These are phyloP conservation scores for Xyrichtys novacula DNA, from an alignment of 2,797 vertebrate species.

Conservation along the genomic window DNA sequence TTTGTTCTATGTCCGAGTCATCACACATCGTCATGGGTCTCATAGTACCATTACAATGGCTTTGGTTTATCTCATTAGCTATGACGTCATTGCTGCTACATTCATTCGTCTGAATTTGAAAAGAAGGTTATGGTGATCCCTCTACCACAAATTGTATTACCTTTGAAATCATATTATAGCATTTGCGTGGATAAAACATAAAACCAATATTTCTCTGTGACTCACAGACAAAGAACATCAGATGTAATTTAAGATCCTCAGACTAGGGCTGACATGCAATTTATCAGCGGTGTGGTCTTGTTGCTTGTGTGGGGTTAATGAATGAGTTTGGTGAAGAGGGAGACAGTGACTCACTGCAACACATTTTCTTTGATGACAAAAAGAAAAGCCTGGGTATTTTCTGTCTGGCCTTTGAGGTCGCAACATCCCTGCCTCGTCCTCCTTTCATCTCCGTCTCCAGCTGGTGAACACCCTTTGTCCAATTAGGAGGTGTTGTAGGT, in stretches of 20 bases:
- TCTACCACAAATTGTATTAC: constrained; percentile 66
- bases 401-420: constrained; percentile 54
- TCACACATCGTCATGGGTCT: constrained; percentile 32
- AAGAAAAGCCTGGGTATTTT: constrained; percentile 47
- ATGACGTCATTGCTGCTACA: constrained; percentile 56
- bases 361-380: constrained; percentile 38
- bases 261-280: constrained; percentile 28
- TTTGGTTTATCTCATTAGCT: constrained; percentile 55
- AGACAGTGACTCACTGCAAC: constrained; percentile 49
- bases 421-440: constrained; percentile 52
- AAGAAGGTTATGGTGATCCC: constrained; percentile 48
- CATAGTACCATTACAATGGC: constrained; percentile 26
- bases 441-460: constrained; percentile 53
- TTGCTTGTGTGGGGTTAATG: constrained; percentile 39
- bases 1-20: constrained; percentile 54
- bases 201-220: constrained; percentile 56
- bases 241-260: constrained; percentile 20
- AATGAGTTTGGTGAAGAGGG: constrained; percentile 48
- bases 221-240: constrained; percentile 55
- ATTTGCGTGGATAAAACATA: constrained; percentile 40
- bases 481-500: constrained; percentile 43
- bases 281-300: constrained; percentile 18
- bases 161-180: constrained; percentile 59
- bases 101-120: constrained; percentile 60
- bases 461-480: constrained; percentile 50